Percentiles rank a stretch among this genome's conserved stretches.
Conservation (phyloP, 2,888 invertebrate species). For the Drosophila putrida region DNA sequence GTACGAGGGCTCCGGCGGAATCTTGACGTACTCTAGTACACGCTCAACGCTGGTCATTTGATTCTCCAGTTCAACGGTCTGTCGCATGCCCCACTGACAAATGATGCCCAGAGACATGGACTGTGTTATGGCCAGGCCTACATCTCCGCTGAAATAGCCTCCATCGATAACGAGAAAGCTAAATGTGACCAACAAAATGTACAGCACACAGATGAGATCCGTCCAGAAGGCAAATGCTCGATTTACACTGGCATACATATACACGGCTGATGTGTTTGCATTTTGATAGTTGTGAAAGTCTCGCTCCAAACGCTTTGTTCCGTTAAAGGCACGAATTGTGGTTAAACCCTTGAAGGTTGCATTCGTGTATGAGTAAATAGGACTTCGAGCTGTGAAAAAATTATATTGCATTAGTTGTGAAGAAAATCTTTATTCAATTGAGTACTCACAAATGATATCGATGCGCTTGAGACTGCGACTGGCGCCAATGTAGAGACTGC, state of each 20-base stretch:
- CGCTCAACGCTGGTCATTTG: slow-evolving; percentile 94
- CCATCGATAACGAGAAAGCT: slow-evolving; percentile 90
- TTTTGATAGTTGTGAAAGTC: slow-evolving; percentile 89
- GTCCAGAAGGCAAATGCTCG: slow-evolving; percentile 97
- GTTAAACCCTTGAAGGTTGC: slow-evolving; percentile 91
- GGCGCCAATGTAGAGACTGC: slow-evolving; percentile 87
- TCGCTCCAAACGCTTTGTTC: slow-evolving; percentile 87
- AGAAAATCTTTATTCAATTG: neutral
- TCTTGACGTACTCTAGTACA: slow-evolving; percentile 91
- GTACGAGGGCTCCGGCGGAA: slow-evolving; percentile 88
- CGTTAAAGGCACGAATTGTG: slow-evolving; percentile 91
- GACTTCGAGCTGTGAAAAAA: slow-evolving; percentile 89
- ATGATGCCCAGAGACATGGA: slow-evolving; percentile 90
- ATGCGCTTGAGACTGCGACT: slow-evolving; percentile 87
- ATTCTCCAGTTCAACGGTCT: slow-evolving; percentile 93
- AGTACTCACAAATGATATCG: slow-evolving; percentile 83
- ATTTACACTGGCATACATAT: slow-evolving; percentile 93
- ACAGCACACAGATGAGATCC: slow-evolving; percentile 94
- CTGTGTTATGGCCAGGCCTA: slow-evolving; percentile 91
- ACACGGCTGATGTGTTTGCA: slow-evolving; percentile 90
- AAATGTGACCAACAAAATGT: slow-evolving; percentile 93
- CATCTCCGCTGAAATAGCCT: slow-evolving; percentile 87
- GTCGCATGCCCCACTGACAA: slow-evolving; percentile 94
- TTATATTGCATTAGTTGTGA: neutral
- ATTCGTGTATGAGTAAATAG: slow-evolving; percentile 91